Evolutionary conservation across 2,797 vertebrate species (phyloP).

Genomic region (Ctenochaetus hawaiiensis): DNA sequence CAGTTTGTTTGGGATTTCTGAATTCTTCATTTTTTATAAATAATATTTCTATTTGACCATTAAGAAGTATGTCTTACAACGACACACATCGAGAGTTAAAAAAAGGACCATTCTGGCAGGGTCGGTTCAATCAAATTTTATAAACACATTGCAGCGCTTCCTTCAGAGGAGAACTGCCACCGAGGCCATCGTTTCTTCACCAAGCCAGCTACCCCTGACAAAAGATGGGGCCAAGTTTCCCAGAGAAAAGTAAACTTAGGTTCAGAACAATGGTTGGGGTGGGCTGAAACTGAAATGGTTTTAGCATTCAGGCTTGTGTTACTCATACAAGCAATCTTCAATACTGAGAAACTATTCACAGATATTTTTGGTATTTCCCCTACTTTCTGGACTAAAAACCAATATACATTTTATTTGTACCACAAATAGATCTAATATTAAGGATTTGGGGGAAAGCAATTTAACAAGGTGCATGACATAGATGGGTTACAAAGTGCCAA

Average conservation of each 20-base stretch:
- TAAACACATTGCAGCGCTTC: slow-evolving; percentile 69
- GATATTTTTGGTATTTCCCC: slow-evolving; percentile 84
- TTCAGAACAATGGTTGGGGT: slow-evolving; percentile 70
- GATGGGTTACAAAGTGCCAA: slow-evolving; percentile 98
- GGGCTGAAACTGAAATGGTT: slow-evolving; percentile 61
- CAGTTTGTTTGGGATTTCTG: slow-evolving; percentile 64
- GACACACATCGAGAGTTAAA: slow-evolving; percentile 78
- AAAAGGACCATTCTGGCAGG: slow-evolving; percentile 72
- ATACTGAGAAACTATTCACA: slow-evolving; percentile 83
- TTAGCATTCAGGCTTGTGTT: slow-evolving; percentile 75
- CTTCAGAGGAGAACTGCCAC: slow-evolving; percentile 62
- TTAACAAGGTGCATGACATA: slow-evolving; percentile 96
- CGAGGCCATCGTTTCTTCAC: slow-evolving; percentile 72
- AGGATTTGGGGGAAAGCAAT: slow-evolving; percentile 92
- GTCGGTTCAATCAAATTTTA: slow-evolving; percentile 70
- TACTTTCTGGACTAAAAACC: slow-evolving; percentile 86
- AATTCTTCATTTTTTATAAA: slow-evolving; percentile 29
- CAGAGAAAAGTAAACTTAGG: slow-evolving; percentile 74
- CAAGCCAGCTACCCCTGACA: slow-evolving; percentile 59
- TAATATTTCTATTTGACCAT: slow-evolving; percentile 85
- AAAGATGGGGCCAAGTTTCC: slow-evolving; percentile 68
- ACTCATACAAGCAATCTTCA: slow-evolving; percentile 77
- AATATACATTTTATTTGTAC: slow-evolving; percentile 90
- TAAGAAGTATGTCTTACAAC: slow-evolving; percentile 83
- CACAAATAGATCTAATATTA: slow-evolving; percentile 90